phyloP scores from a whole-genome alignment of 1,140 invertebrate species.

The Micrasema minimum region DNA sequence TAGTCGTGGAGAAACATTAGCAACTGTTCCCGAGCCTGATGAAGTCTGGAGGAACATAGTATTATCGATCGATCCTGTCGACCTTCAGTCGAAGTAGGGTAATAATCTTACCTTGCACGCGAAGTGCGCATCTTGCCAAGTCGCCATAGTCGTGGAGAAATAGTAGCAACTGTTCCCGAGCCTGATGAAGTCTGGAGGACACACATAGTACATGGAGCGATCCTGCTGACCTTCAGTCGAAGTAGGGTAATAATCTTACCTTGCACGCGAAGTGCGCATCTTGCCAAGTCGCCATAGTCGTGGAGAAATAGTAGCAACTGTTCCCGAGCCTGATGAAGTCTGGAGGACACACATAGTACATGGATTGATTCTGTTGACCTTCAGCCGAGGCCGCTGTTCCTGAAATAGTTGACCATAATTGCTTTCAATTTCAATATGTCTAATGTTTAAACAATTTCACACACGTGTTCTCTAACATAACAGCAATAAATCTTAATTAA shows the following conservation, averaged over 20 bases:
- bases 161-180: constrained; percentile 80
- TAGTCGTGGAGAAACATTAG: constrained; percentile 78
- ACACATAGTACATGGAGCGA: constrained; percentile 69
- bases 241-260: constrained; percentile 56
- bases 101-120: constrained; percentile 68
- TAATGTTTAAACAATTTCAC: too few relatives aligned
- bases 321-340: constrained; percentile 77
- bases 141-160: constrained; percentile 74
- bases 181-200: constrained; percentile 76
- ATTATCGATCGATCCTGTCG: too few relatives aligned
- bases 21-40: constrained; percentile 78
- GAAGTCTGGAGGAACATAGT: too few relatives aligned
- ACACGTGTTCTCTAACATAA: too few relatives aligned
- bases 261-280: constrained; percentile 78
- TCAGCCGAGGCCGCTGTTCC: constrained; percentile 55
- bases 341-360: constrained; percentile 74
- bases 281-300: constrained; percentile 74
- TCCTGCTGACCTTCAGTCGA: constrained; percentile 58
- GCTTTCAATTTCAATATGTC: too few relatives aligned
- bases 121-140: constrained; percentile 79
- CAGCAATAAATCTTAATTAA: too few relatives aligned
- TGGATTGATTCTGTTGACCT: constrained; percentile 59
- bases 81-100: too few relatives aligned
- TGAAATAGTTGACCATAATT: too few relatives aligned
- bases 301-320: constrained; percentile 81